Evolutionary conservation across 2,113 vertebrate genomes (phyloP).

Genomic region (Baryphthengus martii): DNA sequence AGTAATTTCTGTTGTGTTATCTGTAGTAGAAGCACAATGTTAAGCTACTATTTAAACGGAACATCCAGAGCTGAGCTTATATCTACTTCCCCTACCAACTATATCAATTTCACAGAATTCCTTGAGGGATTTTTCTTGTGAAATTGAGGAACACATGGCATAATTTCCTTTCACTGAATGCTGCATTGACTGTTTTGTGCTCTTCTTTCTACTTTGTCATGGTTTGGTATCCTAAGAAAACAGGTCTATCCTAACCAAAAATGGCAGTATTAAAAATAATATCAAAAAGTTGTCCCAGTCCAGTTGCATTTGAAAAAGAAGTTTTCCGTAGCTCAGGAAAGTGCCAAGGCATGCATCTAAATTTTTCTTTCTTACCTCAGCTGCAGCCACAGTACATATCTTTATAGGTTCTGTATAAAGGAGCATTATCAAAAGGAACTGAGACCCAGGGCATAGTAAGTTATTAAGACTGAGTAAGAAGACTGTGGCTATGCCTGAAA

Average conservation of each 20-base stretch:
- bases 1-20: not conserved
- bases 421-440: not conserved
- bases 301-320: not conserved
- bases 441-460: not conserved
- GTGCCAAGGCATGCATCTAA: not conserved
- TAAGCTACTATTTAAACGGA: not conserved
- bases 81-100: not conserved
- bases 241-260: not conserved
- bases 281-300: not conserved
- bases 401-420: not conserved
- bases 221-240: not conserved
- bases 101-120: not conserved
- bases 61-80: not conserved
- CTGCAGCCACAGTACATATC: not conserved
- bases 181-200: not conserved
- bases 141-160: not conserved
- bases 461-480: not conserved
- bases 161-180: not conserved
- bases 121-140: not conserved
- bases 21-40: not conserved
- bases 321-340: not conserved
- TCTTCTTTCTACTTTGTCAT: not conserved
- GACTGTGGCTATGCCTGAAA: not conserved
- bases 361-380: not conserved
- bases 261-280: not conserved